Evolutionary conservation across 2,113 vertebrate genomes (phyloP).

Genomic region (Bufo gargarizans): DNA sequence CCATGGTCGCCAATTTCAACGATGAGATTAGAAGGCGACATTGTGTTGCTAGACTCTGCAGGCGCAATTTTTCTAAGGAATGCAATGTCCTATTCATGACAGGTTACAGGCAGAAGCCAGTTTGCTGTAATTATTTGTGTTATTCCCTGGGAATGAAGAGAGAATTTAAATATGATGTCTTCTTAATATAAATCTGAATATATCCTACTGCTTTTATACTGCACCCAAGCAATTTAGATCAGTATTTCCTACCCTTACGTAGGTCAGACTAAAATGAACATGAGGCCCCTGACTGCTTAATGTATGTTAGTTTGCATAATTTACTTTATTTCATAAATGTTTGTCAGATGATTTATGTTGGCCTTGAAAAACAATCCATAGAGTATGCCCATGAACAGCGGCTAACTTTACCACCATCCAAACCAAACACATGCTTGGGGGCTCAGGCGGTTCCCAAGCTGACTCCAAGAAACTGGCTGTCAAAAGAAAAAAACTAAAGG

Average conservation of each 20-base stretch:
- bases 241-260: neutral
- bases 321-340: neutral
- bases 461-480: too few relatives aligned
- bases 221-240: neutral
- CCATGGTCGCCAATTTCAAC: conserved; percentile 56
- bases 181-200: neutral
- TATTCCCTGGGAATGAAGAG: neutral
- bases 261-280: neutral
- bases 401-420: too few relatives aligned
- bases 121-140: neutral
- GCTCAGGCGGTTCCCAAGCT: too few relatives aligned
- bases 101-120: conserved; percentile 11
- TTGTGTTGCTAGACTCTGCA: conserved; percentile 41
- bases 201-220: neutral
- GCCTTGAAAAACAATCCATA: too few relatives aligned
- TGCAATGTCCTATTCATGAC: conserved; percentile 24
- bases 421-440: too few relatives aligned
- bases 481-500: too few relatives aligned
- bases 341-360: too few relatives aligned
- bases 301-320: neutral
- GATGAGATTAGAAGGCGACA: conserved; percentile 56
- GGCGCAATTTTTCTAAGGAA: conserved; percentile 20
- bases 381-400: too few relatives aligned
- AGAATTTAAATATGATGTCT: neutral
- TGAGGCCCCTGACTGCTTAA: neutral